Base-by-base conservation (phyloP, 2,113 vertebrate species). In the Okapia johnstoni region DNA sequence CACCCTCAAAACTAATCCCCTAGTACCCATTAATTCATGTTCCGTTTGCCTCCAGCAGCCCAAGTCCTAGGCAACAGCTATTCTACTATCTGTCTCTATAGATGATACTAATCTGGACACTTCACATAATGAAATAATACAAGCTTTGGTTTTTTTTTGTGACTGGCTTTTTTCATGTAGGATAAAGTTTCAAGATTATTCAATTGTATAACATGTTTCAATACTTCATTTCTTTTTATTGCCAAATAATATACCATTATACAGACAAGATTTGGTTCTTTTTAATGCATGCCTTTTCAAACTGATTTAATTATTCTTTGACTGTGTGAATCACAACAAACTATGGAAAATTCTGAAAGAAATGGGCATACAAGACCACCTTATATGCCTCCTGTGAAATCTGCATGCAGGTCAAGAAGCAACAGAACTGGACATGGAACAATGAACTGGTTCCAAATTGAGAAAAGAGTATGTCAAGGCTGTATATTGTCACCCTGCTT, bases 221-320 rank as follows among this genome's bases (percentile, higher is more conserved):
- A 43, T 46, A 21, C 5, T 58, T 81, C 21, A 57, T 54, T 85
- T 10, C 9, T 94, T 73, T 70, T 46, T 79, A 61, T 33, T 80
- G 4, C 25, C 63, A 57, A 63, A 28, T 85, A 93, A 79, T 70
- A 61, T 48, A 52, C 33, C 19, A 23, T 48, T 85, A 2, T 79
- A 30, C 77, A 90, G 88, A 83, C 50, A 73, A 54, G 33, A 57
- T 97, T 97, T 97, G 57, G 46, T 13, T 95, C 28, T 76, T 77
- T 97, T 19, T 76, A 96, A 89, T 43, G 60, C 83, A 76, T 93
- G 36, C 52, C 57, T 89, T 0, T 97, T 92, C 66, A 85, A 97
- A 54, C 14, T 58, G 26, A 84, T 77, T 88, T 60, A 57, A 76
- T 61, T 77, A 96, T 84, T n/a, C 2, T 33, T 21, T n/a, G 15